phyloP scores from a whole-genome alignment of 2,888 invertebrate species.

The Sthenelais limicola region DNA sequence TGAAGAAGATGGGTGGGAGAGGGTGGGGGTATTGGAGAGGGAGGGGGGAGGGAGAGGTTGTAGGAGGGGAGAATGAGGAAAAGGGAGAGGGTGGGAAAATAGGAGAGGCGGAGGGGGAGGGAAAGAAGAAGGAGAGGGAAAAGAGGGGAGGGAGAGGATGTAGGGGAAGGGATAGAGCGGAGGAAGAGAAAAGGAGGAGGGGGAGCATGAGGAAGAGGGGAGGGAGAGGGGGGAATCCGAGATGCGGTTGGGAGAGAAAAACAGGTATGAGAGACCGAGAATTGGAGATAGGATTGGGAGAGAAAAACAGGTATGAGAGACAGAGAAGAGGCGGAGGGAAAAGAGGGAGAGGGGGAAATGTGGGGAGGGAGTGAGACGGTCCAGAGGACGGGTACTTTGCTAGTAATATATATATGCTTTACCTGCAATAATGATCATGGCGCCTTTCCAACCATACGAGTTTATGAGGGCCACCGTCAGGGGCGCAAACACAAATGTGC shows the following conservation, averaged over 20 bases:
- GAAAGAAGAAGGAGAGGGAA: not conserved
- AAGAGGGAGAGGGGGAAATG: not conserved
- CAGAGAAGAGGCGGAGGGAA: not conserved
- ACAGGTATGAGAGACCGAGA: too few relatives aligned
- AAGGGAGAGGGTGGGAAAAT: not conserved
- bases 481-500: slow-evolving; percentile 48
- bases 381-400: too few relatives aligned
- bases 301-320: too few relatives aligned
- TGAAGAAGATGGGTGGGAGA: too few relatives aligned
- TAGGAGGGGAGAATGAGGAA: too few relatives aligned
- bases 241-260: too few relatives aligned
- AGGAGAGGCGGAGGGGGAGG: not conserved
- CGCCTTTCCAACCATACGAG: slow-evolving; percentile 45
- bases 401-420: not conserved
- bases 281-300: not conserved
- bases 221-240: not conserved
- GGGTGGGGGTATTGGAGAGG: too few relatives aligned
- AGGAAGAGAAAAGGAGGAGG: not conserved
- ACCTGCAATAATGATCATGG: slow-evolving; percentile 73
- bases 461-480: slow-evolving; percentile 44
- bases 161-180: not conserved
- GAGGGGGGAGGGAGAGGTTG: too few relatives aligned
- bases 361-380: not conserved
- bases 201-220: not conserved
- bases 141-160: not conserved